Evolutionary conservation across 2,113 vertebrate species (phyloP), one percentile per base, ranked within the genome.

Genomic region (Alexandromys fortis): DNA sequence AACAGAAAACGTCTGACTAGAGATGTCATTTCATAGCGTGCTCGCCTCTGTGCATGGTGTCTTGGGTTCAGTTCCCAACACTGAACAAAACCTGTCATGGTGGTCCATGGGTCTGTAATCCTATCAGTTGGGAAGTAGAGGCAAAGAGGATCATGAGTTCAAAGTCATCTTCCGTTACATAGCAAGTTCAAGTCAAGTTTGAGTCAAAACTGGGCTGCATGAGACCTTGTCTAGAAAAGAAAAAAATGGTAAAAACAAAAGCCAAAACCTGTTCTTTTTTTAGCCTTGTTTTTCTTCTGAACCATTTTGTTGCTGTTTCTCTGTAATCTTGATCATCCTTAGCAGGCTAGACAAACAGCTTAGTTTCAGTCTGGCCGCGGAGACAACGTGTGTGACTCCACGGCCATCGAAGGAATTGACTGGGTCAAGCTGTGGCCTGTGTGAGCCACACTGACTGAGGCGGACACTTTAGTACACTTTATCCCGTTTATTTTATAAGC

Each of bases 221-320:
- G 22, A 83, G 24, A 83, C n/a, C n/a, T 63, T 83, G 55, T 7
- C 61, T 93, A 65, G 82, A 65, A 93, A 92, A 94, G 38, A 87
- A 49, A 58, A 58, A 94, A 79, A 91, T 93, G 65, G 19, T 96
- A 88, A 67, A 89, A 47, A 11, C 28, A 55, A 35, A 58, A 58
- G 5, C 58, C 1, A 21, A 58, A 45, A 9, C 2, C 21, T 19
- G 35, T 67, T 67, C 3, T 42, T 26, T 76, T 45, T 70, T n/a
- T 42, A 35, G 22, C 30, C 77, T 81, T n/a, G 19, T 67, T 30
- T 89, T 47, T 91, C 76, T 55, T 91, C 38, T 42, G 45, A 28
- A 47, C 24, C 2, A 38, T 61, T 91, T 88, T n/a, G 78, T 78
- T 70, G 94, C 61, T 96, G 11, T 11, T 21, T 73, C 35, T 58